Percentiles rank a stretch among this genome's conserved stretches.
Evolutionary conservation across 2,113 vertebrate species (phyloP).

Genomic region (Elachura formosa): DNA sequence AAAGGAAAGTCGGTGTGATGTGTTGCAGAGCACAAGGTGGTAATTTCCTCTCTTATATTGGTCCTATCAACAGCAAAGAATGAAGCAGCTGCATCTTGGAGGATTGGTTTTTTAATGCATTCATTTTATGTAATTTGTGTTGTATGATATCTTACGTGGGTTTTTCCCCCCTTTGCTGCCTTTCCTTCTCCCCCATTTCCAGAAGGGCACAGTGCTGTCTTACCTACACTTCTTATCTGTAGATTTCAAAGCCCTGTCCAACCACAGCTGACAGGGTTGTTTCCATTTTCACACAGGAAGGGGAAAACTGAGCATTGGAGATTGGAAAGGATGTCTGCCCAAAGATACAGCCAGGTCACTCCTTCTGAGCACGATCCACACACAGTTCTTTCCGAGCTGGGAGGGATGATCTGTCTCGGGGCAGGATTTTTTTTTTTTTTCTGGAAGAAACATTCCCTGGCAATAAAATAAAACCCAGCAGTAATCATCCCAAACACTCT

Average conservation of each 20-base stretch:
- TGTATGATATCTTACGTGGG: background rate
- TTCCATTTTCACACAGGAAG: background rate
- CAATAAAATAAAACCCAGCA: background rate
- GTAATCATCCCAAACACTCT: background rate
- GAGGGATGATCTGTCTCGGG: background rate
- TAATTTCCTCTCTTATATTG: slow-evolving; percentile 36
- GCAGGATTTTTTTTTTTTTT: background rate
- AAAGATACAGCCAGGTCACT: background rate
- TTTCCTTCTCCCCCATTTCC: background rate
- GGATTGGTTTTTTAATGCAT: background rate
- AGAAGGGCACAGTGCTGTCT: fast-evolving
- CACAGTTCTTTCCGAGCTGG: background rate
- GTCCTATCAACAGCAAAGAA: slow-evolving; percentile 16
- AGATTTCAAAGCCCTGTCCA: background rate
- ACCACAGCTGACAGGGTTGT: background rate
- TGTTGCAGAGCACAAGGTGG: slow-evolving; percentile 8
- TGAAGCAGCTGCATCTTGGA: slow-evolving; percentile 27
- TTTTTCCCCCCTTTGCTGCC: background rate
- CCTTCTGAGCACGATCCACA: background rate
- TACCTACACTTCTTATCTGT: background rate
- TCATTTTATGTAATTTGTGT: background rate
- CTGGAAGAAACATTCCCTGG: background rate
- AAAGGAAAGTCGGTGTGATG: background rate
- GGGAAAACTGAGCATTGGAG: background rate
- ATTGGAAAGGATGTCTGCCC: background rate